phyloP scores from a whole-genome alignment of 1,140 invertebrate species.

The Calosoma granatense region DNA sequence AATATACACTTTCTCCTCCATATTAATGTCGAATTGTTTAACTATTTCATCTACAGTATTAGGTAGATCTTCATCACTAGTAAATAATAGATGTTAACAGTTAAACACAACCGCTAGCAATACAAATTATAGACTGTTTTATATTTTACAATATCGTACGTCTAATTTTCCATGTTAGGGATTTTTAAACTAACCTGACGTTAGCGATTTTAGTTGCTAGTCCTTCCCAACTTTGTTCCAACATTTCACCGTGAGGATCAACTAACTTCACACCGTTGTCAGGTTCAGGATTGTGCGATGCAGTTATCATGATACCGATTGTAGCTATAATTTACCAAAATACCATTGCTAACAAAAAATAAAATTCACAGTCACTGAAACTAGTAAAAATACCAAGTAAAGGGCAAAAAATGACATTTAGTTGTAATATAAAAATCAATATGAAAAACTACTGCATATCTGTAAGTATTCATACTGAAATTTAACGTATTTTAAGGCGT shows the following conservation, averaged over 20 bases:
- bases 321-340: slow-evolving; percentile 29
- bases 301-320: slow-evolving; percentile 97
- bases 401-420: background rate
- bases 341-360: background rate
- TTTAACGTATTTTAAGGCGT: too few relatives aligned
- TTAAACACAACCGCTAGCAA: slow-evolving; percentile 14
- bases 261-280: slow-evolving; percentile 98
- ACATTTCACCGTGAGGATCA: slow-evolving; percentile 93
- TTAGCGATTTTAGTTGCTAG: slow-evolving; percentile 81
- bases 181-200: slow-evolving; percentile 42
- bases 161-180: too few relatives aligned
- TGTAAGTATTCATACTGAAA: background rate
- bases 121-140: slow-evolving; percentile 3
- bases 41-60: slow-evolving; percentile 46
- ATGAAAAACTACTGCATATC: too few relatives aligned
- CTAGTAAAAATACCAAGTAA: background rate
- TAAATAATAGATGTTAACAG: slow-evolving; percentile 22
- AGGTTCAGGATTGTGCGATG: slow-evolving; percentile 91
- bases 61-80: slow-evolving; percentile 52
- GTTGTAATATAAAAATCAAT: too few relatives aligned
- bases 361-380: background rate
- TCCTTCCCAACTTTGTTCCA: slow-evolving; percentile 82
- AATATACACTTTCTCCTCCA: slow-evolving; percentile 50
- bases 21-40: slow-evolving; percentile 53
- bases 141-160: slow-evolving; percentile 8